Evolutionary conservation across 2,113 vertebrate genomes (phyloP).

Genomic region (Jaculus jaculus): DNA sequence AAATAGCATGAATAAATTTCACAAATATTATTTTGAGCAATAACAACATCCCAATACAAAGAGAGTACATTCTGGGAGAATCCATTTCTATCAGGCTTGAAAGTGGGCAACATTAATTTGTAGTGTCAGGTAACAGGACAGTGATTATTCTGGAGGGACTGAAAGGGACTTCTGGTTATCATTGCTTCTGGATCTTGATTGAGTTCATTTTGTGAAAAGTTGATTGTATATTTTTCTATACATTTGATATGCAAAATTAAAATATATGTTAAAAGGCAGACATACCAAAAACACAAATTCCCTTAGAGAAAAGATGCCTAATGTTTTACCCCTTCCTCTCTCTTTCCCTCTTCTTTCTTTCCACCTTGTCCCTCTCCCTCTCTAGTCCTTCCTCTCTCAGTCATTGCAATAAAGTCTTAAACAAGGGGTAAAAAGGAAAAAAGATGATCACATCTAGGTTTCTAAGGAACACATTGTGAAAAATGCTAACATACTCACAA

Average conservation of each 20-base stretch:
- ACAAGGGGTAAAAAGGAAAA: not conserved
- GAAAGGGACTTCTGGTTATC: not conserved
- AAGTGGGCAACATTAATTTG: not conserved
- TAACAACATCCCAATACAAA: not conserved
- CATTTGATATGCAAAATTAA: not conserved
- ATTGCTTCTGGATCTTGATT: not conserved
- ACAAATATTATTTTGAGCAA: not conserved
- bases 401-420: not conserved
- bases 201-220: conserved; percentile 29
- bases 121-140: not conserved
- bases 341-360: too few relatives aligned
- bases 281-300: not conserved
- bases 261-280: not conserved
- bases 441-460: not conserved
- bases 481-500: conserved; percentile 22
- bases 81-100: not conserved
- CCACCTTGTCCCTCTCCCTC: not conserved
- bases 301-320: conserved; percentile 16
- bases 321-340: too few relatives aligned
- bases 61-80: not conserved
- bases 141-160: not conserved
- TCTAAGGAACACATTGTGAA: not conserved
- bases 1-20: not conserved
- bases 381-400: not conserved
- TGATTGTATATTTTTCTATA: conserved; percentile 5